Evolutionary conservation across 2,113 vertebrate species (phyloP).

Genomic region (Callospermophilus lateralis): DNA sequence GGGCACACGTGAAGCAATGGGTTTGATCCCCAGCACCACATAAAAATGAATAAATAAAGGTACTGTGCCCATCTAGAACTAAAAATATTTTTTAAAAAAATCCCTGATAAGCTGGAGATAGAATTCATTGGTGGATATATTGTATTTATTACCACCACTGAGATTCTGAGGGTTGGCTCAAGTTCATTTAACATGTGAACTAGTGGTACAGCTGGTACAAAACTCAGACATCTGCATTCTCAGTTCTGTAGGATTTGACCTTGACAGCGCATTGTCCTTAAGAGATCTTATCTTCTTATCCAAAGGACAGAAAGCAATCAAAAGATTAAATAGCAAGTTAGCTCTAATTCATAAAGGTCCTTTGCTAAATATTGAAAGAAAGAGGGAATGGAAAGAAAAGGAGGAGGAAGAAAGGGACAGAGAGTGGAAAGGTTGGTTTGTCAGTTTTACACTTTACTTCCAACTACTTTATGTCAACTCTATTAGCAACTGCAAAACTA

Average conservation of each 20-base stretch:
- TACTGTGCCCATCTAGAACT: too few relatives aligned
- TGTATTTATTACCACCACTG: conserved; percentile 33
- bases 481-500: background rate
- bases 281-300: background rate
- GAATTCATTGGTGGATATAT: background rate
- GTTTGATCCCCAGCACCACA: too few relatives aligned
- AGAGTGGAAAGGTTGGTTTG: background rate
- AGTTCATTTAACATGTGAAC: conserved; percentile 23
- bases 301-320: conserved; percentile 9
- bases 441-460: background rate
- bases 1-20: too few relatives aligned
- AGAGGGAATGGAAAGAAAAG: background rate
- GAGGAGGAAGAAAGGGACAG: too few relatives aligned
- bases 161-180: conserved; percentile 18
- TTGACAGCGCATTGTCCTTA: background rate
- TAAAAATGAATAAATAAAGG: too few relatives aligned
- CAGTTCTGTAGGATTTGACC: background rate
- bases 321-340: background rate
- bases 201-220: conserved; percentile 20
- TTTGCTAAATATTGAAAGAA: background rate
- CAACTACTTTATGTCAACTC: background rate
- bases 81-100: too few relatives aligned
- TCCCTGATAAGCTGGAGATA: background rate
- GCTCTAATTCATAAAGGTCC: background rate
- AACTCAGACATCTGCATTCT: background rate